Base-by-base conservation (phyloP, 2,888 invertebrate genomes). In the Oligia latruncula region DNA sequence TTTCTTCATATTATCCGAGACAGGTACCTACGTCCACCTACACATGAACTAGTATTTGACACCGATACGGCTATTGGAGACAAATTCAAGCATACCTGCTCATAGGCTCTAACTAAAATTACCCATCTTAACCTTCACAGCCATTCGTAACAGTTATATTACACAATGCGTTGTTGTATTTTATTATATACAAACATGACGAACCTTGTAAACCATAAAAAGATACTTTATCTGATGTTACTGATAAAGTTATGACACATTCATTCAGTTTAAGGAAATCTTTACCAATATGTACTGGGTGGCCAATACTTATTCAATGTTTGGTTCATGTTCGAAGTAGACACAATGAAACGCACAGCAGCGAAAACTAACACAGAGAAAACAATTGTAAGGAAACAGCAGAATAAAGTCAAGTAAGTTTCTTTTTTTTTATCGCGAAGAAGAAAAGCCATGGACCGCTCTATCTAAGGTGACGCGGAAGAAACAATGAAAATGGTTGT, bases 241-340 rank as follows among this genome's bases (percentile, higher is more conserved):
- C 76, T 80, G 84, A 85, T 85, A 86, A 86, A 55, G 68, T 68
- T 58, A 62, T 78, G 82, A 82, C 78, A 82, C 73, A 84, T 82
- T 74, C 71, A 78, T 78, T 82, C 82, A 74, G 78, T 82, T 64
- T 64, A 52, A 71, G 71, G 74, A 55, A 83, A 77, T 60, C 58
- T 84, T 80, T 71, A 43, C 49, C 40, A 74, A 82, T 82, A 81
- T 62, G 55, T 76, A 62, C 29, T 62, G n/a, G 70, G 6, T 2
- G 29, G 46, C n/a, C 72, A 43, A 64, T 78, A 52, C 29, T 55
- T 64, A 81, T 68, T 85, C 46, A 40, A 49, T 35, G 29, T 70
- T 58, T 11, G 17, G 49, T 62, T 49, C 1, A 40, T 66, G 72
- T 35, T 58, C 13, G n/a, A 35, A 72, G 60, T 64, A 58, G 55